Base-by-base conservation (phyloP, 1,140 invertebrate genomes). In the Aplysia californica region DNA sequence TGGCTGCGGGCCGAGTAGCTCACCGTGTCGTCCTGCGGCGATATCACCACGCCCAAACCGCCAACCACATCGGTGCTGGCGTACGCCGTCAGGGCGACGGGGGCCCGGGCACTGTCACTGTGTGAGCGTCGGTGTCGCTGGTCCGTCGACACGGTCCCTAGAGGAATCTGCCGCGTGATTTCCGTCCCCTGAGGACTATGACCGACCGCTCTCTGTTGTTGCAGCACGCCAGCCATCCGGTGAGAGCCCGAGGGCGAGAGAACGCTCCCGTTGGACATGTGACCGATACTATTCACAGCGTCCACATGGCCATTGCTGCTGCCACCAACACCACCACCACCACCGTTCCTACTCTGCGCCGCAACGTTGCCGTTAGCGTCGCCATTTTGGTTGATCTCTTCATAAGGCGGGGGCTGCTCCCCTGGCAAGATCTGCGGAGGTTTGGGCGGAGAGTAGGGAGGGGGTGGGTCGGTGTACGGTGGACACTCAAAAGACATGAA, bases 371-470 rank as follows among this genome's bases (percentile, higher is more conserved):
- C 31, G 39, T 50, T n/a, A 64, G 64, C 33, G 58, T 61, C 33
- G 23, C 38, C 38, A 56, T 76, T 71, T 6, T 72, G 75, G 36
- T 82, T 80, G n/a, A 87, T 61, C 31, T 82, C 82, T 44, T 89
- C 85, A 68, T 89, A 89, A 23, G 87, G 86, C 10, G 86, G 88
- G 3, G 85, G 88, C n/a, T 82, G 80, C 74, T 86, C 86, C 2
- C 80, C 81, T 15, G 85, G 83, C 21, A 82, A 56, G 23, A 80
- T 78, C 31, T 82, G 75, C 21, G 82, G 70, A 5, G 86, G 85
- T 80, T 89, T 89, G n/a, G 86, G 86, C 20, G 86, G 84, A 15
- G 86, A 84, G 78, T 89, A 89, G 6, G 88, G 88, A 41, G 88
- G 88, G 36, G 88, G 88, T 0, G 88, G 88, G 58, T 88, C 87